Percentiles rank a stretch among this genome's conserved stretches.
phyloP scores from a whole-genome alignment of 2,113 vertebrate genomes.

The Meriones unguiculatus region DNA sequence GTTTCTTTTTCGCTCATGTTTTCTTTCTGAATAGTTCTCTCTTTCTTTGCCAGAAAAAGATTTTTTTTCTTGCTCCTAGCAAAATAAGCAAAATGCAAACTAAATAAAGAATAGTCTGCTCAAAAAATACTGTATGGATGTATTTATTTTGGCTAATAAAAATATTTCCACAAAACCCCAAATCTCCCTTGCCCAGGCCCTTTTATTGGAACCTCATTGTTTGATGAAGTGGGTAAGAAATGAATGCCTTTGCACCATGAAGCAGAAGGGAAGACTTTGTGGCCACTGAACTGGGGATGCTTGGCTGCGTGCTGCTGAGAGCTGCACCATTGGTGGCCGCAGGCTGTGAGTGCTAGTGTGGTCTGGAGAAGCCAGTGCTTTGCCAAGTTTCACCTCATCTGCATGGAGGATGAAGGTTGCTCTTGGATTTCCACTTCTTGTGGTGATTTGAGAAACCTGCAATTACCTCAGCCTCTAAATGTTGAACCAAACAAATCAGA shows the following conservation, averaged over 20 bases:
- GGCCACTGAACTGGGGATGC: neutral
- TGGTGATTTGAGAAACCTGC: neutral
- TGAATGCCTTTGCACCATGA: neutral
- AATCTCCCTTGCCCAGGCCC: neutral
- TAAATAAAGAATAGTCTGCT: conserved; percentile 59
- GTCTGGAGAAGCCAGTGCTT: neutral
- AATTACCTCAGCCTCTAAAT: neutral
- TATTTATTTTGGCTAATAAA: conserved; percentile 60
- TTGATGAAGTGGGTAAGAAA: neutral
- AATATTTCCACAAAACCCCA: conserved; percentile 38
- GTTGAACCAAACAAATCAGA: neutral
- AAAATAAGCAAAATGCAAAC: conserved; percentile 78
- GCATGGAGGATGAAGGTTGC: neutral
- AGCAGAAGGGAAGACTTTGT: neutral
- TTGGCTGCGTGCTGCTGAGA: neutral
- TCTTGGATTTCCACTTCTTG: conserved; percentile 18
- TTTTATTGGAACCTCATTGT: neutral
- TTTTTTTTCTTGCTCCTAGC: conserved; percentile 71
- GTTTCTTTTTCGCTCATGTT: conserved; percentile 75
- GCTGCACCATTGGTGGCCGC: neutral
- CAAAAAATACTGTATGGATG: conserved; percentile 52
- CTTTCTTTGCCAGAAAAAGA: conserved; percentile 52
- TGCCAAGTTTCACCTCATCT: neutral
- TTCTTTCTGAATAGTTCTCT: conserved; percentile 81
- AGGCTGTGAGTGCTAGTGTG: neutral